phyloP scores from a whole-genome alignment of 2,113 vertebrate genomes.

The Atrichornis clamosus region DNA sequence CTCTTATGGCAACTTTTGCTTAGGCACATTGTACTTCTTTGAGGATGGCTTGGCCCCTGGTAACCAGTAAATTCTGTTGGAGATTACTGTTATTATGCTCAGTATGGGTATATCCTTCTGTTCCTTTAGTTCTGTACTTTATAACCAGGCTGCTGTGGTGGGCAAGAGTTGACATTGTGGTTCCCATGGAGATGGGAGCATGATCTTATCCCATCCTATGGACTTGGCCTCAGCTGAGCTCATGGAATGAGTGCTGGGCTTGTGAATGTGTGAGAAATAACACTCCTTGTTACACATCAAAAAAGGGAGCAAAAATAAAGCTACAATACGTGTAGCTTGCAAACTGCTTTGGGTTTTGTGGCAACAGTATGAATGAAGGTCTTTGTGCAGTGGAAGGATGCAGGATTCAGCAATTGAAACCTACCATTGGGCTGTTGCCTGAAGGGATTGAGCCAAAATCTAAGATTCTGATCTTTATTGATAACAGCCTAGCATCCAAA shows the following conservation, averaged over 20 bases:
- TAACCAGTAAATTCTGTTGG: not conserved
- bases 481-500: not conserved
- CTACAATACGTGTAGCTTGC: fast-evolving
- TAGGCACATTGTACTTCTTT: not conserved
- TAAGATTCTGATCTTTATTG: not conserved
- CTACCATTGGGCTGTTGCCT: not conserved
- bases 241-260: not conserved
- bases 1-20: not conserved
- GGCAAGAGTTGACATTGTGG: not conserved
- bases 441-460: not conserved
- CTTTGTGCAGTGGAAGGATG: not conserved
- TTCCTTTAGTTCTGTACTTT: not conserved
- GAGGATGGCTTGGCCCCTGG: not conserved
- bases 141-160: not conserved
- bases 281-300: not conserved
- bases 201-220: not conserved
- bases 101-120: not conserved
- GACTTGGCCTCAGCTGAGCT: not conserved
- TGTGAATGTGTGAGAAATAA: not conserved
- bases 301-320: not conserved
- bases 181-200: not conserved
- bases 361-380: not conserved
- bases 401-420: not conserved
- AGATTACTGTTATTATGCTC: not conserved
- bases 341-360: not conserved